Evolutionary conservation across 2,113 vertebrate genomes (phyloP), one percentile per base, ranked within the genome.

Genomic region (Lepus timidus): DNA sequence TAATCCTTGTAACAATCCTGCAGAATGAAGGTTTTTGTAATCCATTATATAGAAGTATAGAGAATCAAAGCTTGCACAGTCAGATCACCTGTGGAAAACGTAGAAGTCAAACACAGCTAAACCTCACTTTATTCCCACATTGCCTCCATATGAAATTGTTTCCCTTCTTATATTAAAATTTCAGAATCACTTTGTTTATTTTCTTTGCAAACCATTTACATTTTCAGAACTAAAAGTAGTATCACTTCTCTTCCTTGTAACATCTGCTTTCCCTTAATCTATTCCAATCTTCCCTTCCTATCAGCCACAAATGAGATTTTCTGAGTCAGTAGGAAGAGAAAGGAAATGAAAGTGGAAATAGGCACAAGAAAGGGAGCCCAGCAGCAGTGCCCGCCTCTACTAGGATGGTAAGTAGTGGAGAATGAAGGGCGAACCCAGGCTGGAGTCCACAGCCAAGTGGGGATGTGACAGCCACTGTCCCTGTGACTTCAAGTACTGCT

Each of bases 221-320:
- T 76, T 31, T 87, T 23, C 51, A 19, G 61, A 84, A 65, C 71
- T 75, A 31, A 92, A 93, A 52, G 27, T 73, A 67, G 78, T 90
- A 62, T 85, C 58, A 82, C n/a, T 73, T 7, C 17, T 83, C 71
- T 36, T 67, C 49, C 85, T 58, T 79, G 2, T 44, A 76, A 29
- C 64, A 76, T 58, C 49, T 89, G 10, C 27, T 89, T 94, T 79
- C 33, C 91, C 31, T 86, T 76, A 91, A 89, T 82, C 58, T 52
- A 31, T 79, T 91, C 33, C 75, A 83, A n/a, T 79, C 64, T 55
- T 68, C 39, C 61, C 61, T 88, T 91, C 64, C 29, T 79, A 51
- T 70, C 13, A 81, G 19, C 25, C 16, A 20, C 11, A 3, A 83
- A 82, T 27, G 51, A 81, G 29, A 17, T 58, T 93, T 76, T 85